Percentiles rank a stretch among this genome's conserved stretches.
Conservation (phyloP, 2,888 invertebrate species). For the Clitarchus hookeri region DNA sequence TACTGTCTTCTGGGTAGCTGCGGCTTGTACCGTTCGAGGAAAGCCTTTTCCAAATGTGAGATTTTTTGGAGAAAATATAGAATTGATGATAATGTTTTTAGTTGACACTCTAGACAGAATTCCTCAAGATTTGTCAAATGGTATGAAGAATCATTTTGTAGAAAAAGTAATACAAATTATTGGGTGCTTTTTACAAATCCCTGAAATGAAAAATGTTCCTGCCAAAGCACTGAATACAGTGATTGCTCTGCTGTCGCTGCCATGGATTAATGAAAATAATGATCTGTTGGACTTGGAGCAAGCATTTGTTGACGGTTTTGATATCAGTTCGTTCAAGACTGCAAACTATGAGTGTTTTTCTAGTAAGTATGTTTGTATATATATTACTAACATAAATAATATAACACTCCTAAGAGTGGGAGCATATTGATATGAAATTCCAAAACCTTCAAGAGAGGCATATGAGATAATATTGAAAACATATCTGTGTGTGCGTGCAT, state of each 20-base stretch:
- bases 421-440: too few species aligned
- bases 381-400: too few species aligned
- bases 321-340: not conserved
- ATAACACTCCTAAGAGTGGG: too few species aligned
- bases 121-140: not conserved
- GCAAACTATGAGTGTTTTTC: not conserved
- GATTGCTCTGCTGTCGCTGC: not conserved
- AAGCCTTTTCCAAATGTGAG: not conserved
- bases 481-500: too few species aligned
- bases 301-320: constrained; percentile 17
- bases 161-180: not conserved
- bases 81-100: constrained; percentile 16
- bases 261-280: not conserved
- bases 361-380: not conserved
- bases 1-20: not conserved
- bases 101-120: constrained; percentile 15
- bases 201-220: not conserved
- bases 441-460: too few species aligned
- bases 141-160: not conserved
- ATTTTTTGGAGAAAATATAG: not conserved
- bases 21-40: not conserved
- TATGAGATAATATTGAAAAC: too few species aligned
- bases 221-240: not conserved
- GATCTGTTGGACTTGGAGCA: not conserved
- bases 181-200: not conserved